These are phyloP conservation scores for Cinclus cinclus DNA, from an alignment of 2,113 vertebrate genomes.

Conservation along the genomic window DNA sequence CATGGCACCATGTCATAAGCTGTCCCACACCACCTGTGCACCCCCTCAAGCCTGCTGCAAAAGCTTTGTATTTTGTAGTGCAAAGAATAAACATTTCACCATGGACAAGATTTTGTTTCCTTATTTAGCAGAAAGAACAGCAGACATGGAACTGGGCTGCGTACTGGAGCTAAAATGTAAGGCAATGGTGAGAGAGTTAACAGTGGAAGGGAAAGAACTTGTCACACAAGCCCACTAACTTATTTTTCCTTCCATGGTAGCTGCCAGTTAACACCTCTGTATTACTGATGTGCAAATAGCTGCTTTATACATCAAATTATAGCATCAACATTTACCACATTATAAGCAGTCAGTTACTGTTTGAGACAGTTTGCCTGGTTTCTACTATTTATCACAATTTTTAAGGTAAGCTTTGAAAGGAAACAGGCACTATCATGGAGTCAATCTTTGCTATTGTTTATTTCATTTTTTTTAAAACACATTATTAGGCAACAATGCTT, in stretches of 20 bases:
- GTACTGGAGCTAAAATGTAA: not conserved
- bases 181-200: not conserved
- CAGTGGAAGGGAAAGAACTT: not conserved
- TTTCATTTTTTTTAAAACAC: not conserved
- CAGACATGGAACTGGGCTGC: not conserved
- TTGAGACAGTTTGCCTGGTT: not conserved
- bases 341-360: not conserved
- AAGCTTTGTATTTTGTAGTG: not conserved
- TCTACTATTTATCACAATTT: not conserved
- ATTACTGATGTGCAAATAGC: not conserved
- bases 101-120: not conserved
- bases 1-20: not conserved
- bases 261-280: not conserved
- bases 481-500: constrained; percentile 37
- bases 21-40: not conserved
- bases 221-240: not conserved
- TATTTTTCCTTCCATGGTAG: not conserved
- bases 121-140: not conserved
- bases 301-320: not conserved
- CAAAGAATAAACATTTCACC: not conserved
- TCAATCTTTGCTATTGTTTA: not conserved
- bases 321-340: not conserved
- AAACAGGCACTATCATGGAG: not conserved
- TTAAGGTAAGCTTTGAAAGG: not conserved
- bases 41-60: not conserved